These are phyloP conservation scores for Drosophila longiperda DNA, from an alignment of 2,888 invertebrate species.

Conservation along the genomic window DNA sequence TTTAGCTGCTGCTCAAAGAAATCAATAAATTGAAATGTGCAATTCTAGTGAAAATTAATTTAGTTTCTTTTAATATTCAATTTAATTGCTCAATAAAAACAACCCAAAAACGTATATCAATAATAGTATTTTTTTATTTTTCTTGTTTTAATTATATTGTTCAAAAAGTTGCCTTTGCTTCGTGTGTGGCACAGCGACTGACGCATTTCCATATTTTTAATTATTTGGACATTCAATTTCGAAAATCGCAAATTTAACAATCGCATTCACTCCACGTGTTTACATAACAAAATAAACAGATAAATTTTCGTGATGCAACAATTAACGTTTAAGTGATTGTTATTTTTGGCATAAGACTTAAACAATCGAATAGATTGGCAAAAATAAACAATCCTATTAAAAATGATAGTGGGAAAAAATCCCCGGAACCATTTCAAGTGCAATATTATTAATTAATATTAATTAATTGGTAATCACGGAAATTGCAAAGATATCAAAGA, in stretches of 20 bases:
- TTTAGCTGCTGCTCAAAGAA: background rate
- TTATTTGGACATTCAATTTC: constrained; percentile 26
- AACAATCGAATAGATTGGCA: constrained; percentile 21
- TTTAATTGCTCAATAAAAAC: background rate
- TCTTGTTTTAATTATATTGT: background rate
- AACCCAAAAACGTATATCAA: background rate
- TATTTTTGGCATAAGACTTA: constrained; percentile 52
- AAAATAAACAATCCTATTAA: constrained; percentile 14
- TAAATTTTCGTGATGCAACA: constrained; percentile 50
- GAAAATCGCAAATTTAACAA: constrained; percentile 37
- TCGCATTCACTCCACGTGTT: constrained; percentile 50
- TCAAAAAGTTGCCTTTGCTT: constrained; percentile 17
- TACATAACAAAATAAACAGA: constrained; percentile 39
- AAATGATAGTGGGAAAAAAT: constrained; percentile 8
- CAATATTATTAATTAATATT: constrained; percentile 25
- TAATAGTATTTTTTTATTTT: no score
- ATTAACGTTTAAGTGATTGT: constrained; percentile 45
- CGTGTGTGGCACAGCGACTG: constrained; percentile 35
- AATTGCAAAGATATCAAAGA: constrained; percentile 19
- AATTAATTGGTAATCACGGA: constrained; percentile 12
- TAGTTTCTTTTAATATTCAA: background rate
- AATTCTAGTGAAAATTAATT: background rate
- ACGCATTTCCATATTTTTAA: constrained; percentile 32
- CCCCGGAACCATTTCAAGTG: constrained; percentile 25
- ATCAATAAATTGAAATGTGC: background rate